phyloP scores from a whole-genome alignment of 2,888 invertebrate genomes.

The Andrena bucephala region DNA sequence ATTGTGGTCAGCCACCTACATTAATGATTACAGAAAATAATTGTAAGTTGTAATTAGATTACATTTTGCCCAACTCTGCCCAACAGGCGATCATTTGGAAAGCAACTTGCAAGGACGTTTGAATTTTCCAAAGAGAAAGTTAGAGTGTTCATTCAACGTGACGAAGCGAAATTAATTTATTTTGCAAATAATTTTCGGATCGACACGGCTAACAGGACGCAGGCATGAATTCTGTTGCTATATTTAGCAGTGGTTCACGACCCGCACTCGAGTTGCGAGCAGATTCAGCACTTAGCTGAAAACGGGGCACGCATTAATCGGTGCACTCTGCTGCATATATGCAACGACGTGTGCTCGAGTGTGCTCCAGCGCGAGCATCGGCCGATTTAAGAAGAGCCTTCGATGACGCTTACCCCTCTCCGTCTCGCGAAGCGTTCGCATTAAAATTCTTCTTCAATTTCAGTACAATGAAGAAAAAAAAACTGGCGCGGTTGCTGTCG shows the following conservation, averaged over 20 bases:
- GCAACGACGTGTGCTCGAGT: background rate
- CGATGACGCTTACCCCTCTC: background rate
- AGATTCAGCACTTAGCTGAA: constrained; percentile 21
- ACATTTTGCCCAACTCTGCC: no score
- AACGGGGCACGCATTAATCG: constrained; percentile 36
- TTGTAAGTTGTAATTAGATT: no score
- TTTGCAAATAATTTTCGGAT: background rate
- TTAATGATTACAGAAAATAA: no score
- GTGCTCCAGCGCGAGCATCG: background rate
- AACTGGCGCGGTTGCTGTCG: no score
- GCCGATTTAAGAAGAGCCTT: background rate
- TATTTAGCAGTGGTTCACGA: background rate
- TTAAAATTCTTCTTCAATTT: constrained; percentile 1
- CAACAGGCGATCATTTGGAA: no score
- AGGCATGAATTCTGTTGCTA: background rate
- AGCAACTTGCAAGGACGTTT: no score
- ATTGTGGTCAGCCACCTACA: no score
- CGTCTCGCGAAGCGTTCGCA: background rate
- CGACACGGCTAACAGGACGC: background rate
- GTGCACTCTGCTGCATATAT: constrained; percentile 13
- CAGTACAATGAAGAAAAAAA: no score
- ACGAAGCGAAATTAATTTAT: background rate
- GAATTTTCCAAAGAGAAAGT: no score
- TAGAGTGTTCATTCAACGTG: no score
- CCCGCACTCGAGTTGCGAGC: background rate